Evolutionary conservation across 2,113 vertebrate genomes (phyloP).

Genomic region (Struthio camelus): DNA sequence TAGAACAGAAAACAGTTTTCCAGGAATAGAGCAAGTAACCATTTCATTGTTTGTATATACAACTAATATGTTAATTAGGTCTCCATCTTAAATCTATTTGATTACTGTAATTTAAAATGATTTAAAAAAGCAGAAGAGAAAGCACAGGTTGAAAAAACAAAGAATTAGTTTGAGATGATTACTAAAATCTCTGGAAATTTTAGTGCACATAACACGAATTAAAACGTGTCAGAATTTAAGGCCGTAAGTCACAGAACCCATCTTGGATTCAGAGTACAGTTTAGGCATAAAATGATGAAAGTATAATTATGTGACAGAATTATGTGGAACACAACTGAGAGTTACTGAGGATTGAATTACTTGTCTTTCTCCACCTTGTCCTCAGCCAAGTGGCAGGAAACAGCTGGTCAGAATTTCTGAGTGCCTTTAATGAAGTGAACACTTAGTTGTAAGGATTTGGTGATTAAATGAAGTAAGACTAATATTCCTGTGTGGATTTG

Average conservation of each 20-base stretch:
- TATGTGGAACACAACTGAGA: slow-evolving; percentile 73
- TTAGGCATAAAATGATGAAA: slow-evolving; percentile 68
- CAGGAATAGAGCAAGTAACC: not conserved
- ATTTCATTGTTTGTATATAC: not conserved
- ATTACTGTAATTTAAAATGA: not conserved
- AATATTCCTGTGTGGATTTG: slow-evolving; percentile 86
- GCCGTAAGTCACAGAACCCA: not conserved
- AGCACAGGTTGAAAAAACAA: not conserved
- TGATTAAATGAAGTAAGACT: slow-evolving; percentile 90
- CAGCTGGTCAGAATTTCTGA: slow-evolving; percentile 93
- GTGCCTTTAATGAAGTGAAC: slow-evolving; percentile 88
- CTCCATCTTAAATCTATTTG: not conserved
- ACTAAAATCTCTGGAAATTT: slow-evolving; percentile 10
- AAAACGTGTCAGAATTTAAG: slow-evolving; percentile 17
- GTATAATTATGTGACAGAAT: slow-evolving; percentile 78
- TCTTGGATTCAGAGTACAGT: slow-evolving; percentile 57
- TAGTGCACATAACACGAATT: not conserved
- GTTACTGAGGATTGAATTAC: slow-evolving; percentile 79
- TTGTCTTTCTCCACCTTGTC: slow-evolving; percentile 85
- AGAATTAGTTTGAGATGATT: not conserved
- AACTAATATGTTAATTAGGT: not conserved
- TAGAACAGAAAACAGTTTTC: not conserved
- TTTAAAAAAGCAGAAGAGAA: not conserved
- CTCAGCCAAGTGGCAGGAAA: slow-evolving; percentile 85
- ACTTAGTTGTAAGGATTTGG: slow-evolving; percentile 78